Percentiles rank a stretch among this genome's conserved stretches.
phyloP scores from a whole-genome alignment of 2,797 vertebrate genomes.

The Pelodytes ibericus region DNA sequence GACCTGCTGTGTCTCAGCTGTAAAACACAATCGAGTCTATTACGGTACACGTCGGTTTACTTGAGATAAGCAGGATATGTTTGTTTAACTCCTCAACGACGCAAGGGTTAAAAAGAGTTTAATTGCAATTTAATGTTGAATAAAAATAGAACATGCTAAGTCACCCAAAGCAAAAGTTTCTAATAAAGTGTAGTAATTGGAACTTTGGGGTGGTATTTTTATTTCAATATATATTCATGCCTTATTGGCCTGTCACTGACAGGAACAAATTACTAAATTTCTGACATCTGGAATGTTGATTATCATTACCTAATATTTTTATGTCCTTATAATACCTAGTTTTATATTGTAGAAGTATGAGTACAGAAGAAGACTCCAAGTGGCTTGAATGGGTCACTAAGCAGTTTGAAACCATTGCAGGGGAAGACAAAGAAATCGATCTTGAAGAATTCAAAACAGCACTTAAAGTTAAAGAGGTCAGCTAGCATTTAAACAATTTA shows the following conservation, averaged over 20 bases:
- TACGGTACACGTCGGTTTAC: too few species aligned
- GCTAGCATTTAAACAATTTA: constrained; percentile 19
- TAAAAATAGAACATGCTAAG: too few species aligned
- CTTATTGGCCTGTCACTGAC: neutral
- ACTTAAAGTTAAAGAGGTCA: constrained; percentile 89
- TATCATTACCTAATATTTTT: neutral
- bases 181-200: too few species aligned
- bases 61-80: too few species aligned
- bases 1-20: too few species aligned
- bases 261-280: neutral
- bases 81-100: too few species aligned
- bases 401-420: constrained; percentile 82
- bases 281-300: neutral
- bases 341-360: constrained; percentile 61
- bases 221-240: too few species aligned
- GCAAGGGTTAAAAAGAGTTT: too few species aligned
- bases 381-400: constrained; percentile 86
- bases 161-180: too few species aligned
- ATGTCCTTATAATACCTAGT: neutral
- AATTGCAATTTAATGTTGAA: too few species aligned
- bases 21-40: too few species aligned
- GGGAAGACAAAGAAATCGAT: constrained; percentile 80
- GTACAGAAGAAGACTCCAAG: constrained; percentile 71
- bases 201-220: too few species aligned
- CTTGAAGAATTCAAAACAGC: constrained; percentile 82